Evolutionary conservation across 1,140 invertebrate species (phyloP), one percentile per base, ranked within the genome.

Genomic region (Leptoteleia sp.): DNA sequence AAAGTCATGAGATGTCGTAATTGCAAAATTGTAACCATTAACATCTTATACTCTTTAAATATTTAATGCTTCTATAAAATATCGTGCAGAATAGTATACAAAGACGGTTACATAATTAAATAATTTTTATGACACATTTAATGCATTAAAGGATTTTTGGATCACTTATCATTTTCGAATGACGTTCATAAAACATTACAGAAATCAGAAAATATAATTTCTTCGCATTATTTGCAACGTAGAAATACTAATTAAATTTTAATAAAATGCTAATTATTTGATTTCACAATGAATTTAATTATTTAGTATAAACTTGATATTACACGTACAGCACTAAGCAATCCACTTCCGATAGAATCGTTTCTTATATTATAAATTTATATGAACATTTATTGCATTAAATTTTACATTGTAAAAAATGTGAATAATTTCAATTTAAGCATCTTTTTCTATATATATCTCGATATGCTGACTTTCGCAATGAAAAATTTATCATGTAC

Each of bases 1-100:
- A 42, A 64, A 50, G 33, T 13, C 45, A 64, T 31, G 45, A 64
- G 50, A 25, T 50, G 35, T 50, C 45, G 45, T 64, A 64, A 64
- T 50, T n/a, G 15, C 13, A 8, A 47, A 17, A 25, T 7, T 16
- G 6, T 17, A 9, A 16, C 29, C 19, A 48, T 62, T 61, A 61
- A 47, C 43, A 19, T 35, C 22, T 47, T 43, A 43, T 16, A 25
- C 6, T 7, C 1, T 43, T 25, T 43, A 61, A 61, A 61, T 61
- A 47, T 61, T 43, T 43, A 59, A 59, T 43, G 19, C 8, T 35
- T 27, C 35, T 27, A 40, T 40, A 42, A 57, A 42, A 29, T n/a
- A 17, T 16, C 8, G 25, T 43, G 22, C 11, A 12, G 43, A 31
- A 57, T 16, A 54, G 13, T 38, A 38, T 54, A 9, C 5, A 12